These are phyloP conservation scores for Lithobates pipiens DNA, from an alignment of 2,797 vertebrate species.

Conservation along the genomic window DNA sequence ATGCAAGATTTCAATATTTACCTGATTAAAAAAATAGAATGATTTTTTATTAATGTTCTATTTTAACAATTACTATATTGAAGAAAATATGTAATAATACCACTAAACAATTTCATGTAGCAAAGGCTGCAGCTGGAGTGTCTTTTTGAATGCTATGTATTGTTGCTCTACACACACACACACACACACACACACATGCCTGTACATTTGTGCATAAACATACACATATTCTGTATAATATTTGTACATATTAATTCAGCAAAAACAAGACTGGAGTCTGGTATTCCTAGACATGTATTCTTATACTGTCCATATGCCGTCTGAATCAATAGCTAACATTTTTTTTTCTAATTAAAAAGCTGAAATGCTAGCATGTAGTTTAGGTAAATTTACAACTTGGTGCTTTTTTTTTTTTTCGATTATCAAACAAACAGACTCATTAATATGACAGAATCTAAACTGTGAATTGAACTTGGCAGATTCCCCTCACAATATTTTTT, in stretches of 20 bases:
- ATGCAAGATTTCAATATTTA: too few species aligned
- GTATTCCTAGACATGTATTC: neutral
- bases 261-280: neutral
- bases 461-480: constrained; percentile 63
- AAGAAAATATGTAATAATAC: too few species aligned
- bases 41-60: too few species aligned
- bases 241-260: too few species aligned
- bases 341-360: constrained; percentile 41
- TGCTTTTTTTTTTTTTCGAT: neutral
- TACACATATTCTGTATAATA: neutral
- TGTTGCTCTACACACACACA: neutral
- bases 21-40: too few species aligned
- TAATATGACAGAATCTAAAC: constrained; percentile 44
- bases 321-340: neutral
- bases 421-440: constrained; percentile 50
- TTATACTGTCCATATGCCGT: constrained; percentile 1
- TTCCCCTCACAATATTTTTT: constrained; percentile 41
- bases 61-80: too few species aligned
- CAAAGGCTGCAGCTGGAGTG: too few species aligned
- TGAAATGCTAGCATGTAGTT: neutral
- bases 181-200: too few species aligned
- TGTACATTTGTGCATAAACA: too few species aligned
- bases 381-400: constrained; percentile 19
- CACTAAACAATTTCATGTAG: too few species aligned
- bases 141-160: neutral